These are phyloP conservation scores for Syndactyla subalaris DNA, from an alignment of 2,797 vertebrate genomes.

Conservation along the genomic window DNA sequence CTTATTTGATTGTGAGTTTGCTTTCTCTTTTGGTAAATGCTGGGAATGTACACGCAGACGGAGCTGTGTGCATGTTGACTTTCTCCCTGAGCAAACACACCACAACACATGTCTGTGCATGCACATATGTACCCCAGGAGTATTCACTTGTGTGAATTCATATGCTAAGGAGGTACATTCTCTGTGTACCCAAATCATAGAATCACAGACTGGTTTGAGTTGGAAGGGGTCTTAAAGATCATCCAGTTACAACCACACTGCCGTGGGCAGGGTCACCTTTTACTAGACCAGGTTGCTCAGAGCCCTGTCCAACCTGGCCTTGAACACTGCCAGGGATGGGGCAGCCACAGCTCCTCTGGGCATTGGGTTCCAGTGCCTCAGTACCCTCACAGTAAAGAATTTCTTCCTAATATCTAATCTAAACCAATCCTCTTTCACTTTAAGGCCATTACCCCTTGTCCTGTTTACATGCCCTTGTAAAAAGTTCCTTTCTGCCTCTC, in stretches of 20 bases:
- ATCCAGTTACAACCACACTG: too few species aligned
- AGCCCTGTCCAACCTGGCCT: background rate
- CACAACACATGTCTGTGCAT: rapidly evolving
- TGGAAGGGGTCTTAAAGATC: background rate
- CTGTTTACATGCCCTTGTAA: background rate
- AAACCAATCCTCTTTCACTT: background rate
- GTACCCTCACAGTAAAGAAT: background rate
- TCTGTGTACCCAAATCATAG: background rate
- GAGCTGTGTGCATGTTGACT: background rate
- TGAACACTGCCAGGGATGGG: background rate
- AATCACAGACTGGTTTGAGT: background rate
- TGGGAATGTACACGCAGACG: slow-evolving; percentile 38
- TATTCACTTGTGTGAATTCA: background rate
- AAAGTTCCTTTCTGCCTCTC: background rate
- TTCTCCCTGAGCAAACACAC: background rate
- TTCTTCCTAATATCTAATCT: background rate
- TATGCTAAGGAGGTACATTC: background rate
- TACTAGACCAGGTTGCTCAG: background rate
- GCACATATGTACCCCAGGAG: background rate
- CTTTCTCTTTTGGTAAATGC: background rate
- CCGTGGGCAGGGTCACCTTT: background rate
- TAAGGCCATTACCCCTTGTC: background rate
- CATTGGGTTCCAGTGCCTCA: background rate
- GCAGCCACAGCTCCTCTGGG: background rate
- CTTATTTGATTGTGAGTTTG: slow-evolving; percentile 59